Base-by-base conservation (phyloP, 1,140 invertebrate species). In the Leptopilina boulardi region DNA sequence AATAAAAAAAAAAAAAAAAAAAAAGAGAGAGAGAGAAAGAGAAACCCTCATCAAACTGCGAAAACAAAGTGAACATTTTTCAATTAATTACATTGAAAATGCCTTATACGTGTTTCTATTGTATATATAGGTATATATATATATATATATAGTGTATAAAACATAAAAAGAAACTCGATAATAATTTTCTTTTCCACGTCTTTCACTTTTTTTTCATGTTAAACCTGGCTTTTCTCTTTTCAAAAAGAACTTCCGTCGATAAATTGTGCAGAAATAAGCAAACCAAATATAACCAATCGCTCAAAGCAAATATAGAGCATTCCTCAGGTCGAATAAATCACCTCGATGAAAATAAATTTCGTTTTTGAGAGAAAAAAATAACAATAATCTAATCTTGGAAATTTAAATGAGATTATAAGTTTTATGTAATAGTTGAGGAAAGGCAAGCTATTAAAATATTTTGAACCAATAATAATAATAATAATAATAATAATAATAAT, bases 271-370 rank as follows among this genome's bases (percentile, higher is more conserved):
- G 26, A 66, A 66, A 66, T 66, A 66, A 66, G 59, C 59, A 66
- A 66, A 66, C 59, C 23, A 66, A 66, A 66, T 66, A 66, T 66
- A 66, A 66, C 59, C 59, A 66, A 66, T 66, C 59, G 26, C 59
- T 66, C 59, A 66, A 34, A 66, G 59, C 59, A 66, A 66, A 66
- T 66, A 66, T 66, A 66, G n/a, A n/a, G 59, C 59, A 66, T 66
- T 66, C 26, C 59, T 66, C 21, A 66, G 59, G 23, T 66, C 23
- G 23, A 66, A 66, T 66, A 66, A 66, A 66, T 66, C 59, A 66
- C 59, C 26, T 66, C 59, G n/a, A 13, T 30, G 59, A 23, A 66
- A 66, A 66, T 66, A 66, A 66, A 66, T 66, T 66, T 66, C 23
- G 59, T 8, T 66, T 66, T 66, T 66, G 6, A 34, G 26, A 66